Base-by-base conservation (phyloP, 2,797 vertebrate genomes). In the Yasuhikotakia modesta region DNA sequence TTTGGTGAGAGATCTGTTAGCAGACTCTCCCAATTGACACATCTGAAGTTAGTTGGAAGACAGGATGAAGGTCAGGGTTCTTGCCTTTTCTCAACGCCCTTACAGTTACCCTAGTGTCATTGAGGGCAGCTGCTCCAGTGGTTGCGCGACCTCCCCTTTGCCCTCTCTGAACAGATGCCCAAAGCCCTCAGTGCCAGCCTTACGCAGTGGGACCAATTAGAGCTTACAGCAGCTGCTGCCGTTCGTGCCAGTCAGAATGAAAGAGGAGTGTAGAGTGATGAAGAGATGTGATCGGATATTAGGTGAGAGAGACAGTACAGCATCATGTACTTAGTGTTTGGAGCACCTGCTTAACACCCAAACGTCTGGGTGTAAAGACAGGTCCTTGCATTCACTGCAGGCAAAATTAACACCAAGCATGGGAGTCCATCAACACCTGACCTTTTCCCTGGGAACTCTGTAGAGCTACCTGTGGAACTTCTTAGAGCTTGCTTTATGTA, bases 201-300 rank as follows among this genome's bases (percentile, higher is more conserved):
- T 75, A 85, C 92, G 89, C 91, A 91, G 80, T 87, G 91, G 91
- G 91, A 91, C 90, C 89, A 93, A 93, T 93, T 93, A 92, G 86
- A 75, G 39, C 78, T 55, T 73, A 76, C 86, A 87, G 87, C 91
- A 93, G 90, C 90, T 92, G 89, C 85, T 85, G 84, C 83, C 88
- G 87, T 85, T 79, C 35, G 57, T 79, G 84, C 19, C 61, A 83
- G 83, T 72, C 76, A 70, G 58, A 79, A 35, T 63, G 64, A 67
- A 83, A 83, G 46, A 66, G 46, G 46, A 4, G 60, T 78, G 68
- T 63, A n/a, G 71, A 52, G 21, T 60, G 61, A 64, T 22, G 30
- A 79, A 24, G 45, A 71, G 74, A 83, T 78, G 80, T 83, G 80
- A 73, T 84, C 78, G 73, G 57, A 66, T 63, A 60, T 57, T 43